Base-by-base conservation (phyloP, 2,888 invertebrate genomes). In the Acronicta aceris region DNA sequence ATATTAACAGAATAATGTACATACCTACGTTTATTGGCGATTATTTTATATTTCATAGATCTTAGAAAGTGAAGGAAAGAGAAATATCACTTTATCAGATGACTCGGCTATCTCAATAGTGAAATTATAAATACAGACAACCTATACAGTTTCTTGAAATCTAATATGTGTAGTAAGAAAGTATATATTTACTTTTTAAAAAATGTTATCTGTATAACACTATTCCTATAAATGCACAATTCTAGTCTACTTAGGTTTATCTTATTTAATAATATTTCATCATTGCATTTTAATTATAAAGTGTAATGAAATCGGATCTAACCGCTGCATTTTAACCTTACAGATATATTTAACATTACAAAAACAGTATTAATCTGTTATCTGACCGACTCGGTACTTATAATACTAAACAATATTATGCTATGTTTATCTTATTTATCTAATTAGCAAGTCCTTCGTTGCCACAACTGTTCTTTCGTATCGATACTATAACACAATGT, bases 141-240 rank as follows among this genome's bases (percentile, higher is more conserved):
- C 25, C 42, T 69, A 57, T 49, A 49, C 69, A 48, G 43, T 73
- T 76, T 69, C 73, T 76, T 73, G 74, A 60, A 69, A 76, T 59
- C 40, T 58, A 60, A 74, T 76, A 76, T 56, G 57, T 47, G 48
- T 50, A 47, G 17, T 48, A 65, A 55, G 74, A 70, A 76, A 76
- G 72, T 54, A 45, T 47, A 21, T 43, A 30, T 65, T 56, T 55
- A 59, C 65, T 52, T 50, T 54, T 50, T 50, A 47, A 48, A 48
- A 53, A 49, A 54, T 71, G 0, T 10, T 2, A 3, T 12, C 45
- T 55, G 12, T 52, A 43, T 21, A 16, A 38, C n/a, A 27, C 21
- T 60, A 40, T 55, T 17, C 36, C 47, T 55, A 55, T 52, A 48
- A 53, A 48, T 47, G 38, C n/a, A 8, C n/a, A 55, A 10, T 43